Evolutionary conservation across 2,113 vertebrate species (phyloP).

Genomic region (Polypterus senegalus): DNA sequence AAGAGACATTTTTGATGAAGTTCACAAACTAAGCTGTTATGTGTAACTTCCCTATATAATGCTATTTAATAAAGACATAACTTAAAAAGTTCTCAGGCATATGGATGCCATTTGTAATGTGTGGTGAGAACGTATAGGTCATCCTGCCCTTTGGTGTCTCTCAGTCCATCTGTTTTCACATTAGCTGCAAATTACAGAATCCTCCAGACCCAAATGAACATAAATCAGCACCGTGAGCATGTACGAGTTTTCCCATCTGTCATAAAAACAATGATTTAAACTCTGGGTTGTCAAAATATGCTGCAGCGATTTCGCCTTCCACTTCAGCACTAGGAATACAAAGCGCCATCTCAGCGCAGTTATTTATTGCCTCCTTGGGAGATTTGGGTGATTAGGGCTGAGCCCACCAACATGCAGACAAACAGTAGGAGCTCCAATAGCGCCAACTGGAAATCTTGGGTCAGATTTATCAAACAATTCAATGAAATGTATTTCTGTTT

Average conservation of each 20-base stretch:
- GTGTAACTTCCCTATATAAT: not conserved
- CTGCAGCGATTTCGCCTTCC: constrained; percentile 69
- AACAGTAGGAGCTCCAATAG: constrained; percentile 96
- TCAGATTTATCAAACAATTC: constrained; percentile 97
- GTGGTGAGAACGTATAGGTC: constrained; percentile 67
- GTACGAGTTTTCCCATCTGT: constrained; percentile 89
- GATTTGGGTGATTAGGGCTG: constrained; percentile 82
- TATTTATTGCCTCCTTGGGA: constrained; percentile 98
- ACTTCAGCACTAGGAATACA: constrained; percentile 79
- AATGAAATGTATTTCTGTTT: constrained; percentile 93
- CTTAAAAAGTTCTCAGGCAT: constrained; percentile 57
- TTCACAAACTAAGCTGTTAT: too few relatives aligned
- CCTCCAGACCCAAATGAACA: constrained; percentile 89
- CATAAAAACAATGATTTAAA: constrained; percentile 98
- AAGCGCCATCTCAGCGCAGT: constrained; percentile 84
- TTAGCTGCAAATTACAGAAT: constrained; percentile 86
- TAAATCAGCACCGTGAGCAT: constrained; percentile 86
- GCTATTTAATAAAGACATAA: constrained; percentile 52
- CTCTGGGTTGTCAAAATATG: constrained; percentile 87
- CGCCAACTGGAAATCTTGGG: constrained; percentile 87
- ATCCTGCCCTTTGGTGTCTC: constrained; percentile 74
- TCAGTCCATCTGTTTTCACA: constrained; percentile 98
- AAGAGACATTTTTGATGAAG: too few relatives aligned
- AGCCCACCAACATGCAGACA: constrained; percentile 97
- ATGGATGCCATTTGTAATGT: constrained; percentile 89